These are phyloP conservation scores for Drosophila imparisetae DNA, from an alignment of 2,888 invertebrate species.

Conservation along the genomic window DNA sequence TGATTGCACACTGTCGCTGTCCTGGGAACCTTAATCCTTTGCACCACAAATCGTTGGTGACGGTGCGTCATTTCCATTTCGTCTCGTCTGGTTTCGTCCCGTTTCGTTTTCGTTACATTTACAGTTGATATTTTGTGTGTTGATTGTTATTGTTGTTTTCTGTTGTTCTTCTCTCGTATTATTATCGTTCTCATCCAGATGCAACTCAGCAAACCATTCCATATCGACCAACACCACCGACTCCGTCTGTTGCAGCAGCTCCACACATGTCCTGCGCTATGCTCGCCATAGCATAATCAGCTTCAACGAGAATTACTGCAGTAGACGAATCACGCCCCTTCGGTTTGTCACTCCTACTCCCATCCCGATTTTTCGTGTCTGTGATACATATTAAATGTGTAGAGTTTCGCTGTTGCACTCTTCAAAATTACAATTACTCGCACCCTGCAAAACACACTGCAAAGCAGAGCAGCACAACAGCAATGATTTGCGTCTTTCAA, in stretches of 20 bases:
- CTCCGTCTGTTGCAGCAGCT: conserved; percentile 57
- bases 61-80: conserved; percentile 12
- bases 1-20: conserved; percentile 15
- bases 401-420: conserved; percentile 48
- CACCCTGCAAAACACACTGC: conserved; percentile 15
- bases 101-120: conserved; percentile 14
- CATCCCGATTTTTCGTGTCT: neutral
- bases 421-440: conserved; percentile 65
- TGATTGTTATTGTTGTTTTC: conserved; percentile 9
- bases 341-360: conserved; percentile 62
- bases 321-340: conserved; percentile 65
- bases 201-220: conserved; percentile 62
- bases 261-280: conserved; percentile 70
- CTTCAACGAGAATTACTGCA: conserved; percentile 49
- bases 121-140: conserved; percentile 31
- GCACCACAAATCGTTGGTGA: conserved; percentile 30
- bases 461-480: conserved; percentile 29
- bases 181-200: conserved; percentile 54
- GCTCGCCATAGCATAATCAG: conserved; percentile 74
- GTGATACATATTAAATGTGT: neutral
- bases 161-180: conserved; percentile 35
- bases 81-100: conserved; percentile 1
- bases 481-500: conserved; percentile 65
- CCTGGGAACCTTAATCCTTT: conserved; percentile 7
- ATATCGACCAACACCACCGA: conserved; percentile 38